Percentiles rank a stretch among this genome's conserved stretches.
Evolutionary conservation across 2,113 vertebrate species (phyloP).

Genomic region (Equus quagga): DNA sequence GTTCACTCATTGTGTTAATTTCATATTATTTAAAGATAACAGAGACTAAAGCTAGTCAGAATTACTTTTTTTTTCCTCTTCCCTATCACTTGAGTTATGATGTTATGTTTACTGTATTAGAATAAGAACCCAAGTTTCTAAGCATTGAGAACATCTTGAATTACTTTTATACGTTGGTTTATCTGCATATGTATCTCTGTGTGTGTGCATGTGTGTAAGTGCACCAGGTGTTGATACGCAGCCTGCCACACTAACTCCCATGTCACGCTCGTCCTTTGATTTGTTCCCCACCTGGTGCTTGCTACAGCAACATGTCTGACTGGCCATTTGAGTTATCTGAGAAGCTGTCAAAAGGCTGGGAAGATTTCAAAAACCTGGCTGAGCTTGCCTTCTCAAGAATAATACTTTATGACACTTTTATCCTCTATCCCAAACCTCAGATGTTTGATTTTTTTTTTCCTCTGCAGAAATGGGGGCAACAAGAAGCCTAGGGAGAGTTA

Average conservation of each 20-base stretch:
- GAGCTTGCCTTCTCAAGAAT: slow-evolving; percentile 82
- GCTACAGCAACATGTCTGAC: slow-evolving; percentile 80
- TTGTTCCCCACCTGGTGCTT: slow-evolving; percentile 85
- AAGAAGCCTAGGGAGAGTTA: slow-evolving; percentile 20
- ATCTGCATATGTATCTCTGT: neutral
- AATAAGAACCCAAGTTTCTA: slow-evolving; percentile 57
- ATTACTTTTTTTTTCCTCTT: neutral
- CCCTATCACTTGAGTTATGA: neutral
- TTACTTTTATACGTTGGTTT: neutral
- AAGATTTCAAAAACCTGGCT: slow-evolving; percentile 84
- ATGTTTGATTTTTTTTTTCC: slow-evolving; percentile 70
- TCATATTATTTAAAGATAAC: slow-evolving; percentile 39
- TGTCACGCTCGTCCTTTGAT: slow-evolving; percentile 82
- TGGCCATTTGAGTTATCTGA: slow-evolving; percentile 86
- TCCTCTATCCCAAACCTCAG: slow-evolving; percentile 79
- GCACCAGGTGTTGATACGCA: slow-evolving; percentile 77
- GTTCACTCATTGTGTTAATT: neutral
- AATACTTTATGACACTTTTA: slow-evolving; percentile 86
- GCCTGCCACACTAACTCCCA: slow-evolving; percentile 74
- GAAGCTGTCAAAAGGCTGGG: slow-evolving; percentile 87
- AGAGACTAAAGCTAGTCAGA: neutral
- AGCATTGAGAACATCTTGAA: neutral
- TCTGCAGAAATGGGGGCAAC: slow-evolving; percentile 14
- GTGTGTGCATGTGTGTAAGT: neutral
- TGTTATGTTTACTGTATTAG: neutral